Evolutionary conservation across 2,113 vertebrate species (phyloP).

Genomic region (Crotalus viridis): DNA sequence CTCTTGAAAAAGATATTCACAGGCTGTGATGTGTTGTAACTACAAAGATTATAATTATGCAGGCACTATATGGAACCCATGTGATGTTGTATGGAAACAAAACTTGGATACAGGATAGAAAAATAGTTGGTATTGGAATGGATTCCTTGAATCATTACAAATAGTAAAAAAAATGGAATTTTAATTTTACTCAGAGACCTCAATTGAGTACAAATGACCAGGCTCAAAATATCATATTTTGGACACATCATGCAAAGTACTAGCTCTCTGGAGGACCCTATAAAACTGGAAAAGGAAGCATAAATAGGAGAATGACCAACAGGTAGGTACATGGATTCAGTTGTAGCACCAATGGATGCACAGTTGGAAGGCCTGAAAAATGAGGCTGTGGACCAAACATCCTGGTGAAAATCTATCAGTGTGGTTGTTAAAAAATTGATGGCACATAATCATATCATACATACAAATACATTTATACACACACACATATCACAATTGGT

Average conservation of each 20-base stretch:
- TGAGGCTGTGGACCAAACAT: not conserved
- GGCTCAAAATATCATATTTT: not conserved
- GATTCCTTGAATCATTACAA: not conserved
- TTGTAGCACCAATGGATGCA: not conserved
- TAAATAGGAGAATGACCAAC: not conserved
- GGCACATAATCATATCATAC: not conserved
- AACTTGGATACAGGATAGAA: not conserved
- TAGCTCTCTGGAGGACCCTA: not conserved
- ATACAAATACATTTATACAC: not conserved
- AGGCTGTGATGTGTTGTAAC: not conserved
- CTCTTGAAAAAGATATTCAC: not conserved
- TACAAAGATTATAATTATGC: not conserved
- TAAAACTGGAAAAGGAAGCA: not conserved
- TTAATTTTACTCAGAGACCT: not conserved
- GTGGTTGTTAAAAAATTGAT: not conserved
- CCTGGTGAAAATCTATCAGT: not conserved
- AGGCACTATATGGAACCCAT: not conserved
- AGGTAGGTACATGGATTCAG: not conserved
- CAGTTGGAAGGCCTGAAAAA: not conserved
- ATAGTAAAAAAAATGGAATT: not conserved
- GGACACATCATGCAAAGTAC: not conserved
- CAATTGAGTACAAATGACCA: not conserved
- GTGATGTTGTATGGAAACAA: not conserved
- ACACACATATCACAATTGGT: not conserved
- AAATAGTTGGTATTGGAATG: not conserved